A percentile compares a stretch with the other conserved stretches of the same genome.
These are phyloP conservation scores for Anthopleura xanthogrammica DNA, from an alignment of 92 coral and sea anemone genomes.

Conservation along the genomic window DNA sequence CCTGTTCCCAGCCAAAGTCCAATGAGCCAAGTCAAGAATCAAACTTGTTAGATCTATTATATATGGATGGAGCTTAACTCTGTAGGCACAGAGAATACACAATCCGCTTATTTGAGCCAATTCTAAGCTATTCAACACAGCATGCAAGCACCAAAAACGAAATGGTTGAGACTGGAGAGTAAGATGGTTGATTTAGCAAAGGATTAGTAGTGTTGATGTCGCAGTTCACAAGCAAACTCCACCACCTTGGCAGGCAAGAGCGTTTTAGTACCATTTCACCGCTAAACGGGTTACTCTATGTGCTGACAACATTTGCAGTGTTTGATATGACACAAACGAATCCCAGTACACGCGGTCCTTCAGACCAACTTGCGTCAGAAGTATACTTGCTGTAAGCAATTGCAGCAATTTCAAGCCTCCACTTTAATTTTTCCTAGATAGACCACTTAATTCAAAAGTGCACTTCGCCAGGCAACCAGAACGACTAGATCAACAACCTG, in stretches of 20 bases:
- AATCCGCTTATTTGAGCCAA: background rate
- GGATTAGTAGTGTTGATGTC: background rate
- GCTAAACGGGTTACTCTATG: slow-evolving; percentile 4
- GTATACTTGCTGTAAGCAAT: background rate
- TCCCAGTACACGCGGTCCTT: background rate
- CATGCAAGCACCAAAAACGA: background rate
- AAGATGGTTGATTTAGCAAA: background rate
- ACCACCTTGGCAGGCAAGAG: background rate
- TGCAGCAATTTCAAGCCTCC: background rate
- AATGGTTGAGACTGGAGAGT: background rate
- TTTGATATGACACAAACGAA: background rate
- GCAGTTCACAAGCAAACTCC: background rate
- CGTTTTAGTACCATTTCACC: slow-evolving; percentile 3
- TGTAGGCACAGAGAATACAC: background rate
- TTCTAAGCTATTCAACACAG: background rate
- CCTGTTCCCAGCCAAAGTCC: background rate
- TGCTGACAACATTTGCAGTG: slow-evolving; percentile 3
- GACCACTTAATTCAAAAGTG: background rate
- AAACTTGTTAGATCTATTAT: background rate
- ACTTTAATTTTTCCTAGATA: background rate
- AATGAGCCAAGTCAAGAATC: background rate
- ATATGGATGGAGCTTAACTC: background rate
- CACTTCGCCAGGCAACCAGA: background rate
- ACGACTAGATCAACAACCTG: background rate
- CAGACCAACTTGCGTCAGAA: background rate